Conservation (phyloP, 2,113 vertebrate species). For the Paratilapia polleni region DNA sequence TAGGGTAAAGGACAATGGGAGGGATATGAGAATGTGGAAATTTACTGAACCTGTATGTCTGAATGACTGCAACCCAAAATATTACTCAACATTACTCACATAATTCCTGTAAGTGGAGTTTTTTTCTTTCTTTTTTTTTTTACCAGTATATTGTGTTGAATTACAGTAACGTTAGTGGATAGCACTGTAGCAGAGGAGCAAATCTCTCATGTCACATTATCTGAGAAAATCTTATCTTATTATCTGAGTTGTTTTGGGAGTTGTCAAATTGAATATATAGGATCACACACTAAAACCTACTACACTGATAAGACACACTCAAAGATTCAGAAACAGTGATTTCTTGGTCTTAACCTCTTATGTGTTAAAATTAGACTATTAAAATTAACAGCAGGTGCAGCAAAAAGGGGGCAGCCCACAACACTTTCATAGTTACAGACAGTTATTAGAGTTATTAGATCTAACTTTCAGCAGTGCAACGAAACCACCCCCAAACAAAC, state of each 20-base stretch:
- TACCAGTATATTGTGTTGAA: conserved; percentile 5
- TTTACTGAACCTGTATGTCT: conserved; percentile 46
- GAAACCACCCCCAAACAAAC: conserved; percentile 5
- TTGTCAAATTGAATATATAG: not conserved
- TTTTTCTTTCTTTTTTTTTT: not conserved
- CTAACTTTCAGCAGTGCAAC: not conserved
- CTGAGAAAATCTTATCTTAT: not conserved
- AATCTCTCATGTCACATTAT: not conserved
- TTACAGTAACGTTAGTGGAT: not conserved
- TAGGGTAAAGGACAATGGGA: conserved; percentile 35
- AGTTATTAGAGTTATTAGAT: not conserved
- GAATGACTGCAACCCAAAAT: conserved; percentile 33
- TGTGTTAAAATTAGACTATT: not conserved
- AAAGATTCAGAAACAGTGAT: not conserved
- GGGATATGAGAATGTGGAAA: conserved; percentile 55
- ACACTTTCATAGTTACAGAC: not conserved
- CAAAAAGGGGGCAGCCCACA: not conserved
- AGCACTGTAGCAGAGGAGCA: not conserved
- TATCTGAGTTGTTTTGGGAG: not conserved
- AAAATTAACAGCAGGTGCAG: not conserved
- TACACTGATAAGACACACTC: not conserved
- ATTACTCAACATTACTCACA: conserved; percentile 54
- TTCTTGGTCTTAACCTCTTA: not conserved
- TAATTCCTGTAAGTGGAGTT: conserved; percentile 25
- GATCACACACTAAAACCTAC: not conserved